Evolutionary conservation across 2,888 invertebrate genomes (phyloP).

Genomic region (Lydus trimaculatus): DNA sequence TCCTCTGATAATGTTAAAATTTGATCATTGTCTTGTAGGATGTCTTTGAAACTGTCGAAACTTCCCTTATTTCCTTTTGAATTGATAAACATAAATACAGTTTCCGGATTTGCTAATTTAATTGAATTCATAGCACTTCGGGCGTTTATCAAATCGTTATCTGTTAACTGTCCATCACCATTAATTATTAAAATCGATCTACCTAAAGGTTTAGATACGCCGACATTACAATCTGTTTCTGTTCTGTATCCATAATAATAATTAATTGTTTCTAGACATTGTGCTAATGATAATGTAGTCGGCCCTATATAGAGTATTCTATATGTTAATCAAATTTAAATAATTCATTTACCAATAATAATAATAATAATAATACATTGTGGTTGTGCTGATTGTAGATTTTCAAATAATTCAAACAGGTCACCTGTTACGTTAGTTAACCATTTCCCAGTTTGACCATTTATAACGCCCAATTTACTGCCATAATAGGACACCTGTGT

Average conservation of each 20-base stretch:
- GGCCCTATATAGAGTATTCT: slow-evolving; percentile 64
- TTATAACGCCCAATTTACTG: slow-evolving; percentile 68
- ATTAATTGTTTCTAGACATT: slow-evolving; percentile 62
- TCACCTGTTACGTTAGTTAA: slow-evolving; percentile 67
- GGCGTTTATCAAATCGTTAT: slow-evolving; percentile 59
- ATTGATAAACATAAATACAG: slow-evolving; percentile 65
- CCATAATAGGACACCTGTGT: slow-evolving; percentile 67
- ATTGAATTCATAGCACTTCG: slow-evolving; percentile 61
- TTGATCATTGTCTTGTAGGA: slow-evolving; percentile 62
- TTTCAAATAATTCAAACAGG: slow-evolving; percentile 60
- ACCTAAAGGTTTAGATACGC: slow-evolving; percentile 58
- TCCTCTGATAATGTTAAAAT: slow-evolving; percentile 55
- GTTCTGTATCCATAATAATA: slow-evolving; percentile 62
- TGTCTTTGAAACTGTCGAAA: slow-evolving; percentile 59
- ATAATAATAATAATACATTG: slow-evolving; percentile 17
- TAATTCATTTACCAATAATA: neutral
- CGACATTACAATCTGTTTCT: slow-evolving; percentile 53
- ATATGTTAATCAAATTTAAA: slow-evolving; percentile 9
- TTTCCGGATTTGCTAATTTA: slow-evolving; percentile 63
- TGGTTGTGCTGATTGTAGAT: slow-evolving; percentile 46
- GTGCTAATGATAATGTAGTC: slow-evolving; percentile 62
- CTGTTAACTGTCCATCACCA: slow-evolving; percentile 54
- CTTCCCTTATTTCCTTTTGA: slow-evolving; percentile 48
- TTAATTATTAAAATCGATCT: slow-evolving; percentile 64
- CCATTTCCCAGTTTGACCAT: slow-evolving; percentile 70